Conservation (phyloP, 2,797 vertebrate species). For the Hydrolagus colliei region DNA sequence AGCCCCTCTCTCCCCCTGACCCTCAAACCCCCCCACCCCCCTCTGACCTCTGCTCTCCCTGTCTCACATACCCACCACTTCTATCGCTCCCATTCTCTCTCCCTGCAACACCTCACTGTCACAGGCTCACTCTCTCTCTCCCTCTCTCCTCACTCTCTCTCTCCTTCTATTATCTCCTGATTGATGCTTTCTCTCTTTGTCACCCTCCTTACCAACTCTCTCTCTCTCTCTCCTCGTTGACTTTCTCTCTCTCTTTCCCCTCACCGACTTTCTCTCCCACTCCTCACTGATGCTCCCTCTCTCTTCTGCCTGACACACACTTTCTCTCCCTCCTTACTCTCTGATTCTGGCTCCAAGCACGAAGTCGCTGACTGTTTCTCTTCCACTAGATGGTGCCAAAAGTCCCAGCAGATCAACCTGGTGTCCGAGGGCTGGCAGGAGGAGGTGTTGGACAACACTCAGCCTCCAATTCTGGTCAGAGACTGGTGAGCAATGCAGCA, state of each 20-base stretch:
- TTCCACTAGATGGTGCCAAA: constrained; percentile 70
- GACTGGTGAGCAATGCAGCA: constrained; percentile 73
- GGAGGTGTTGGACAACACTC: constrained; percentile 69
- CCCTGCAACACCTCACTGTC: background rate
- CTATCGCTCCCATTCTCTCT: background rate
- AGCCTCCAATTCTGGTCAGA: constrained; percentile 68
- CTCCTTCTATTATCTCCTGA: background rate
- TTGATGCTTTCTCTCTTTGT: background rate
- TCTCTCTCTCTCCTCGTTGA: background rate
- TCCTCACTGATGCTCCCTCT: background rate
- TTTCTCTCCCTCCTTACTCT: background rate
- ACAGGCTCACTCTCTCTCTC: background rate
- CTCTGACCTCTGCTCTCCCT: no score
- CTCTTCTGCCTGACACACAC: no score
- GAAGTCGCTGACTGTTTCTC: constrained; percentile 9
- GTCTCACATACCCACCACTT: background rate
- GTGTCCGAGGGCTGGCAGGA: constrained; percentile 65
- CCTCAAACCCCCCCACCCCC: no score
- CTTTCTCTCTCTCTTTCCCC: background rate
- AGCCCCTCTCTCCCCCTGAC: no score
- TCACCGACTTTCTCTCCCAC: background rate
- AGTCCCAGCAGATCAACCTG: constrained; percentile 78
- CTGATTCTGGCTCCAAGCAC: no score
- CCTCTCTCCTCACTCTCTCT: background rate
- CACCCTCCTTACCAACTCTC: background rate